Base-by-base conservation (phyloP, 2,797 vertebrate genomes). In the Takifugu rubripes region DNA sequence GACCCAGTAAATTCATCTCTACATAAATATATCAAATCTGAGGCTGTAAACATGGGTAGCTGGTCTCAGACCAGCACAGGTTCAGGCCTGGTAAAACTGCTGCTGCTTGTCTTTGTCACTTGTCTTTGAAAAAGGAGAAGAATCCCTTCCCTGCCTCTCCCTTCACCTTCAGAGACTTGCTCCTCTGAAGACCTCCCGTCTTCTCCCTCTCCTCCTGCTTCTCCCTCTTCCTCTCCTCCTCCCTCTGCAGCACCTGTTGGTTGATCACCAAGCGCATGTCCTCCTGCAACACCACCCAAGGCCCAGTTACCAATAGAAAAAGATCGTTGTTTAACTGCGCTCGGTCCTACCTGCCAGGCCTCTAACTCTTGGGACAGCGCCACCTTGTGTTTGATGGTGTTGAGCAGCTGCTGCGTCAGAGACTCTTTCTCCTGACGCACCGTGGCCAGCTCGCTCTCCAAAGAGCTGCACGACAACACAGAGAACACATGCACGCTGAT, bases 301-400 rank as follows among this genome's bases (percentile, higher is more conserved):
- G 3, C 29, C 58, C n/a, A 43, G 25, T 31, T 36, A 3, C 42
- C 31, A 33, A 10, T 21, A 21, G 21, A 3, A 33, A 6, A 29
- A 29, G 31, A 10, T 29, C 6, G 33, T 33, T 33, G 33, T 10
- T 9, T n/a, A 25, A 6, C 1, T 36, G 10, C 16, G 21, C 14
- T n/a, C 16, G 45, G 12, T 63, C 84, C n/a, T 49, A 92, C 92
- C 90, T 93, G 92, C 92, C 92, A 93, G 25, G 89, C 87, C 1
- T 93, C 92, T 25, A 93, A 87, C 68, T 93, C 92, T 57, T 93
- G 88, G 29, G 90, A 90, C 66, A 93, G 75, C 8, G 40, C 79
- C 83, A 92, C 91, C 80, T 93, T 93, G 63, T 93, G 92, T 77
- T 85, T 70, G 77, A 93, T 92, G 45, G 91, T 92, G 78, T 92